Evolutionary conservation across 2,888 invertebrate genomes (phyloP).

Genomic region (Tridacna crocea): DNA sequence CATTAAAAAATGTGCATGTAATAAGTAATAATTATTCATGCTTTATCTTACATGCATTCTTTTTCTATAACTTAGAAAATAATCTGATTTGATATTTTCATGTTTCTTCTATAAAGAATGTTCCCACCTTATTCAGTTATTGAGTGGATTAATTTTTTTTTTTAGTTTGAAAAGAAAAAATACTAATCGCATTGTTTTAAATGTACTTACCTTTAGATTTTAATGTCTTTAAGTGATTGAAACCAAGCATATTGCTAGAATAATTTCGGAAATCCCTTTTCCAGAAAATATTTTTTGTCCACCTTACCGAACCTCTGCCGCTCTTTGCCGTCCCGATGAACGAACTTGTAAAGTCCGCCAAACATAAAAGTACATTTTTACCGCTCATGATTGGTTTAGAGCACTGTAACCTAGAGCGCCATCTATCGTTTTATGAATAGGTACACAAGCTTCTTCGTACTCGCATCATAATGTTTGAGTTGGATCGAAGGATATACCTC

Average conservation of each 20-base stretch:
- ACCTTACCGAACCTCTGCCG: constrained; percentile 42
- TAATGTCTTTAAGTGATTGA: constrained; percentile 64
- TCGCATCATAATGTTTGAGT: too few relatives aligned
- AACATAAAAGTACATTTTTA: constrained; percentile 29
- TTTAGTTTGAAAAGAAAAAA: constrained; percentile 14
- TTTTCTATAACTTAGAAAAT: too few relatives aligned
- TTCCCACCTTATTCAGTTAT: too few relatives aligned
- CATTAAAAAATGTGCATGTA: too few relatives aligned
- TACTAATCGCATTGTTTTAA: not conserved
- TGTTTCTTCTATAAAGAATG: too few relatives aligned
- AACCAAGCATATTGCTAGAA: constrained; percentile 64
- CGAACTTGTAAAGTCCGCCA: constrained; percentile 69
- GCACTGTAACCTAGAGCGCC: constrained; percentile 33
- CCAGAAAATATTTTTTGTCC: constrained; percentile 52
- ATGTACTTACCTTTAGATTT: constrained; percentile 62
- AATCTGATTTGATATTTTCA: too few relatives aligned
- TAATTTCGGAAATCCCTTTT: constrained; percentile 26
- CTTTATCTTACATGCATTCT: too few relatives aligned
- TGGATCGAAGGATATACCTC: too few relatives aligned
- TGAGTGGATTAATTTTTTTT: not conserved
- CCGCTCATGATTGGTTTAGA: constrained; percentile 61
- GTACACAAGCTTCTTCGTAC: not conserved
- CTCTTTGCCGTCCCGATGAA: constrained; percentile 66
- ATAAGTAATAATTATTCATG: too few relatives aligned
- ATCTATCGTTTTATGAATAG: constrained; percentile 37